Evolutionary conservation across 1,140 invertebrate genomes (phyloP).

Genomic region (Cyphomyrmex costatus): DNA sequence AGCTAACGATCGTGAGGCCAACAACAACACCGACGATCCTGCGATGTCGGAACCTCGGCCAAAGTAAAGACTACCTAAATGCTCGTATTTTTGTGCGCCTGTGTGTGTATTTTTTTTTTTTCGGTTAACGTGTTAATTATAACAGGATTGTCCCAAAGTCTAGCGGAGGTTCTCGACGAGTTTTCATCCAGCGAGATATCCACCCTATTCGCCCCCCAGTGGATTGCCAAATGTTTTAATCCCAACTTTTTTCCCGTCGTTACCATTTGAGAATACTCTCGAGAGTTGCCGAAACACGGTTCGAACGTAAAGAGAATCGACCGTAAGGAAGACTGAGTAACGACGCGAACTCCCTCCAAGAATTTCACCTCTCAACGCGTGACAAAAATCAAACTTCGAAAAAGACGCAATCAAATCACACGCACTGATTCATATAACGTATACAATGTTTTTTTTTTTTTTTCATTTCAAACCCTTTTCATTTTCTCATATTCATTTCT

Average conservation of each 20-base stretch:
- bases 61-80: slow-evolving; percentile 78
- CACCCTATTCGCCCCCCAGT: not conserved
- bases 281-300: slow-evolving; percentile 12
- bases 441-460: not conserved
- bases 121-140: slow-evolving; percentile 43
- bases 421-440: not conserved
- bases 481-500: not conserved
- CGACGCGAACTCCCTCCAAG: not conserved
- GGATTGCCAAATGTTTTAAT: not conserved
- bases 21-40: slow-evolving; percentile 59
- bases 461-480: too few relatives aligned
- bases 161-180: slow-evolving; percentile 84
- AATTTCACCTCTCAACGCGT: slow-evolving; percentile 4
- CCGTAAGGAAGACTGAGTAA: slow-evolving; percentile 64
- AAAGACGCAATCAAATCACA: not conserved
- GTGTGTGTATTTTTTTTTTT: not conserved
- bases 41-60: slow-evolving; percentile 82
- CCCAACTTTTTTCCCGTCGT: not conserved
- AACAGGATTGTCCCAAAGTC: slow-evolving; percentile 76
- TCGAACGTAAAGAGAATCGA: not conserved
- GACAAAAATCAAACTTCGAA: slow-evolving; percentile 10
- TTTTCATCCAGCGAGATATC: slow-evolving; percentile 9
- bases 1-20: slow-evolving; percentile 46
- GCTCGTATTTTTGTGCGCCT: slow-evolving; percentile 28
- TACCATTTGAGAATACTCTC: not conserved